Conservation (phyloP, 1,140 invertebrate species). For the Euura lappo region DNA sequence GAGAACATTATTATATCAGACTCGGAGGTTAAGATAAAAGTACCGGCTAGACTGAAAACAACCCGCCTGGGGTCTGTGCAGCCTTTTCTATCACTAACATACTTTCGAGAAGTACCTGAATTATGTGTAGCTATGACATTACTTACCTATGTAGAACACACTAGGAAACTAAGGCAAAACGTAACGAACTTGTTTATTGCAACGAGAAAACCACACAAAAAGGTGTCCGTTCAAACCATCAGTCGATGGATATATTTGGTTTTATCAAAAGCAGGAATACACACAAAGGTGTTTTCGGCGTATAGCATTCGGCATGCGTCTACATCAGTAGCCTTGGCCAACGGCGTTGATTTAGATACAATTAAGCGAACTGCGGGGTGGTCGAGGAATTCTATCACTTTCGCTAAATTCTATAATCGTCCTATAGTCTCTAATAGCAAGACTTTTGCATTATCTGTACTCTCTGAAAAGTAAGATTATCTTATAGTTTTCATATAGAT, state of each 20-base stretch:
- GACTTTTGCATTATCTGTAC: too few species aligned
- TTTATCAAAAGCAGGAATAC: constrained; percentile 6
- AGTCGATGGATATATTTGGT: background rate
- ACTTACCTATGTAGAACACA: constrained; percentile 5
- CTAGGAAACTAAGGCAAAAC: background rate
- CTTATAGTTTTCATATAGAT: too few species aligned
- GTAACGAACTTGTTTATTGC: constrained; percentile 12
- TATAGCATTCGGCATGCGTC: constrained; percentile 13
- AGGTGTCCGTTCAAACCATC: too few species aligned
- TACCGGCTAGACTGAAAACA: constrained; percentile 19
- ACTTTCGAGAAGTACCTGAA: constrained; percentile 1
- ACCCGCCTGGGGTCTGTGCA: constrained; percentile 10
- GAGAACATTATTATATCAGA: constrained; percentile 9
- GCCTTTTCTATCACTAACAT: constrained; percentile 19
- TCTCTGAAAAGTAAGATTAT: too few species aligned
- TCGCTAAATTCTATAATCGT: too few species aligned
- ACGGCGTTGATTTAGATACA: constrained; percentile 4
- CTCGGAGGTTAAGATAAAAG: constrained; percentile 17
- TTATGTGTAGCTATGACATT: constrained; percentile 11
- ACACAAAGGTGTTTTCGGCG: constrained; percentile 10
- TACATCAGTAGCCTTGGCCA: background rate
- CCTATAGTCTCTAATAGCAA: too few species aligned
- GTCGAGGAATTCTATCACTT: too few species aligned
- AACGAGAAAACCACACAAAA: constrained; percentile 15
- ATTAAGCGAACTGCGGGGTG: constrained; percentile 17